phyloP scores from a whole-genome alignment of 2,797 vertebrate genomes.

The Parambassis ranga region DNA sequence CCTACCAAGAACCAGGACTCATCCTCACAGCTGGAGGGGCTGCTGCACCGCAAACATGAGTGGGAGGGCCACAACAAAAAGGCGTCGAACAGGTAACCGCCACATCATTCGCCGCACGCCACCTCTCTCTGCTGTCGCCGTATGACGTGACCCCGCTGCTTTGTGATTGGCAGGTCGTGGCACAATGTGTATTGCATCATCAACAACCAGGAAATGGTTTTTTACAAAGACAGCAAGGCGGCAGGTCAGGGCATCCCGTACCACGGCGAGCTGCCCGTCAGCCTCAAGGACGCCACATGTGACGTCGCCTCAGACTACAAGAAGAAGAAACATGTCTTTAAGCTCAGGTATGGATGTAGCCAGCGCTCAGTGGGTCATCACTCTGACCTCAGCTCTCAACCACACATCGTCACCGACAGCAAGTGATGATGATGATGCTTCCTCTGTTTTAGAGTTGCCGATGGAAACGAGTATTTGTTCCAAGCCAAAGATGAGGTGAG shows the following conservation, averaged over 20 bases:
- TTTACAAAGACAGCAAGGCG: conserved; percentile 94
- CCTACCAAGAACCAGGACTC: conserved; percentile 85
- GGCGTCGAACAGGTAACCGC: conserved; percentile 91
- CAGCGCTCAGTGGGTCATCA: too few species aligned
- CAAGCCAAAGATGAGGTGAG: conserved; percentile 99
- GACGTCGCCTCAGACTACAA: conserved; percentile 94
- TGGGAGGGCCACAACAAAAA: conserved; percentile 97
- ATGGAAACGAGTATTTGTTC: conserved; percentile 98
- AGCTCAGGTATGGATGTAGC: conserved; percentile 82
- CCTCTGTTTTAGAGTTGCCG: conserved; percentile 83
- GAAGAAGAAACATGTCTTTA: conserved; percentile 98
- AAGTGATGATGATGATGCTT: too few species aligned
- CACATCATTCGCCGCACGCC: not conserved
- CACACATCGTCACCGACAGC: too few species aligned
- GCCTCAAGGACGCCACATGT: conserved; percentile 90
- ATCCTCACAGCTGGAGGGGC: conserved; percentile 86
- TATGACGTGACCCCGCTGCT: not conserved
- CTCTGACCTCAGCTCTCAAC: too few species aligned
- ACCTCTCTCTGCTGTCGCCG: accelerated
- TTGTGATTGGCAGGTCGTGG: conserved; percentile 86
- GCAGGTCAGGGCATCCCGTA: conserved; percentile 89
- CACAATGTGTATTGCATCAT: conserved; percentile 96
- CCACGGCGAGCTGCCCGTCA: conserved; percentile 88
- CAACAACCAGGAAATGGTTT: conserved; percentile 91
- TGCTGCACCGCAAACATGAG: conserved; percentile 94